Conservation (phyloP, 2,888 invertebrate species). For the Pemphredon lugubris region DNA sequence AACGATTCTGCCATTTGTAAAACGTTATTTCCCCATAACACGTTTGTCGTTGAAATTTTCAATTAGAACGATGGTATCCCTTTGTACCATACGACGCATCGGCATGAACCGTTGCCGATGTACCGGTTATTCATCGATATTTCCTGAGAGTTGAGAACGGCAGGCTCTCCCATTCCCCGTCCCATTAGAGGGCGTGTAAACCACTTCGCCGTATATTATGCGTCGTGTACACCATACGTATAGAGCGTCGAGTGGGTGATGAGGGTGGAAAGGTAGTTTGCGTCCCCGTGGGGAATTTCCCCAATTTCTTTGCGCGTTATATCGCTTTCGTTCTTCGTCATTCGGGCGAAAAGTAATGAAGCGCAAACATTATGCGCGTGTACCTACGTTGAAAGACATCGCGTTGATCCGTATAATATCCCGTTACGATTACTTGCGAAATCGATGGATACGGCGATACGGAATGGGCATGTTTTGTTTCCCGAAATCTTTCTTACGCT, state of each 20-base stretch:
- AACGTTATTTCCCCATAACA: not conserved
- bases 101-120: constrained; percentile 12
- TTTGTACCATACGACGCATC: constrained; percentile 13
- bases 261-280: constrained; percentile 27
- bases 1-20: not conserved
- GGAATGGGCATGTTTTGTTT: no score
- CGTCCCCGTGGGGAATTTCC: constrained; percentile 9
- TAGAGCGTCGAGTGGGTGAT: constrained; percentile 35
- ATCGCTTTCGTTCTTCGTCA: not conserved
- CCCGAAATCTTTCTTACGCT: no score
- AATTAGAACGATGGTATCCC: constrained; percentile 30
- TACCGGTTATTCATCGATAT: constrained; percentile 53
- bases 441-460: no score
- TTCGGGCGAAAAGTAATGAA: no score
- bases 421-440: no score
- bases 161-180: constrained; percentile 35
- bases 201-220: constrained; percentile 42
- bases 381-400: no score
- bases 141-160: constrained; percentile 44
- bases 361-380: no score
- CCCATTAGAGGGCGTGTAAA: constrained; percentile 52
- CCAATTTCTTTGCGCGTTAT: constrained; percentile 9
- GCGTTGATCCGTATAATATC: no score
- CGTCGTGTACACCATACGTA: constrained; percentile 17
- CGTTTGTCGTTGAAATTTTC: constrained; percentile 21